Conservation (phyloP, 2,113 vertebrate genomes). For the Ailurus styani region DNA sequence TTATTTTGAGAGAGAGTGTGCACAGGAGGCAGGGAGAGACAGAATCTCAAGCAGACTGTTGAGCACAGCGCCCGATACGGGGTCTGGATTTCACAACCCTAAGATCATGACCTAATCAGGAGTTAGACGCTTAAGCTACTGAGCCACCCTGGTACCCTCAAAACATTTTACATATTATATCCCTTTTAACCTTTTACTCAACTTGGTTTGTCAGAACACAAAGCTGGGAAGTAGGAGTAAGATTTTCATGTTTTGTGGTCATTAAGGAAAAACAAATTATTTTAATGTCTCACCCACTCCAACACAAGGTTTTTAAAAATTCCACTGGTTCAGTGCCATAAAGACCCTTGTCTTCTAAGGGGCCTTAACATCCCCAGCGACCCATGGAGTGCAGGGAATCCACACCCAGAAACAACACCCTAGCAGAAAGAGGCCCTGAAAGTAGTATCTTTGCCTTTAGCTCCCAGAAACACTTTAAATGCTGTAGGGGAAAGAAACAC, state of each 20-base stretch:
- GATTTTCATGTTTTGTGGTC: neutral
- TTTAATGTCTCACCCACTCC: neutral
- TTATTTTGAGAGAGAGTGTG: no score
- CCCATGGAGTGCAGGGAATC: neutral
- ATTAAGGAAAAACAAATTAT: neutral
- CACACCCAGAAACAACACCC: neutral
- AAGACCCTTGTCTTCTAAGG: neutral
- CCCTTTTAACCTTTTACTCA: constrained; percentile 1
- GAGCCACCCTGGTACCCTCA: no score
- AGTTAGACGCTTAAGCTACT: no score
- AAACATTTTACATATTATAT: neutral
- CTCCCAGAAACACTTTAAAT: neutral
- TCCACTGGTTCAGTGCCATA: neutral
- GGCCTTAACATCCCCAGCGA: neutral
- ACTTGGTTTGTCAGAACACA: neutral
- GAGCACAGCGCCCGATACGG: no score
- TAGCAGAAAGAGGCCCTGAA: neutral
- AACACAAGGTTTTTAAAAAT: constrained; percentile 6
- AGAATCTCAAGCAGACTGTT: no score
- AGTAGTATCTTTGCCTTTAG: neutral
- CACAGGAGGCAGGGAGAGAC: no score
- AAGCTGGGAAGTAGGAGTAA: neutral
- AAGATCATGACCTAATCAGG: no score
- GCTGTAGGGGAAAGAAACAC: neutral
- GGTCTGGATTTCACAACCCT: no score